phyloP scores from a whole-genome alignment of 2,797 vertebrate genomes.

The Lindbergichthys nudifrons region DNA sequence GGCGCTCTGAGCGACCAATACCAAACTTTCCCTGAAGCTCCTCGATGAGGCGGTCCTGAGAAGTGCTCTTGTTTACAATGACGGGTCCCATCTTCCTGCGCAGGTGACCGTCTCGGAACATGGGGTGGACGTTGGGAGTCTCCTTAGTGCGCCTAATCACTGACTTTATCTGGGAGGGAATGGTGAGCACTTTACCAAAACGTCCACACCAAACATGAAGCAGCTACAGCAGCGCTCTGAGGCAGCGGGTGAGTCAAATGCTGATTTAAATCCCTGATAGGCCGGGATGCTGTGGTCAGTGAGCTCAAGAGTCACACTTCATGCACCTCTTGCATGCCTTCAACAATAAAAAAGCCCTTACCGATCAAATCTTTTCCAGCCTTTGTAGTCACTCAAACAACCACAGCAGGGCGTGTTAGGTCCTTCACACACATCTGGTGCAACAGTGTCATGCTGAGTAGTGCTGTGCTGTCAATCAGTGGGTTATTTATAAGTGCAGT shows the following conservation, averaged over 20 bases:
- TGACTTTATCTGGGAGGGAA: constrained; percentile 89
- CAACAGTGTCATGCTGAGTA: constrained; percentile 14
- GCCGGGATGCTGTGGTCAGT: constrained; percentile 62
- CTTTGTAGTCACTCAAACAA: constrained; percentile 11
- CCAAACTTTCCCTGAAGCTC: constrained; percentile 95
- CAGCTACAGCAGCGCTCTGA: constrained; percentile 29
- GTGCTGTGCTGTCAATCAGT: neutral
- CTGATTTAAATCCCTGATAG: constrained; percentile 5
- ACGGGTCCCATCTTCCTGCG: constrained; percentile 91
- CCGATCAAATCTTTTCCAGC: neutral
- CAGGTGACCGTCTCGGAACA: constrained; percentile 91
- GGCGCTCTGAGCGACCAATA: constrained; percentile 85
- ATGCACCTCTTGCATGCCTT: constrained; percentile 41
- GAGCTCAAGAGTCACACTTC: constrained; percentile 49
- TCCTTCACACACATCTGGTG: constrained; percentile 24
- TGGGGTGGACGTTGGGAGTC: constrained; percentile 92
- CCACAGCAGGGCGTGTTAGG: constrained; percentile 7
- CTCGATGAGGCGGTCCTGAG: constrained; percentile 93
- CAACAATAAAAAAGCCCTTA: neutral
- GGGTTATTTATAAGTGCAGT: constrained; percentile 19
- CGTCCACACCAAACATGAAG: constrained; percentile 17
- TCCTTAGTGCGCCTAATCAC: constrained; percentile 97
- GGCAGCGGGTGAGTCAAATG: constrained; percentile 28
- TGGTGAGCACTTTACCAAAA: constrained; percentile 48
- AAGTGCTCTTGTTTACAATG: constrained; percentile 90